Conservation (phyloP, 2,797 vertebrate species). For the Lepilemur ruficaudatus region DNA sequence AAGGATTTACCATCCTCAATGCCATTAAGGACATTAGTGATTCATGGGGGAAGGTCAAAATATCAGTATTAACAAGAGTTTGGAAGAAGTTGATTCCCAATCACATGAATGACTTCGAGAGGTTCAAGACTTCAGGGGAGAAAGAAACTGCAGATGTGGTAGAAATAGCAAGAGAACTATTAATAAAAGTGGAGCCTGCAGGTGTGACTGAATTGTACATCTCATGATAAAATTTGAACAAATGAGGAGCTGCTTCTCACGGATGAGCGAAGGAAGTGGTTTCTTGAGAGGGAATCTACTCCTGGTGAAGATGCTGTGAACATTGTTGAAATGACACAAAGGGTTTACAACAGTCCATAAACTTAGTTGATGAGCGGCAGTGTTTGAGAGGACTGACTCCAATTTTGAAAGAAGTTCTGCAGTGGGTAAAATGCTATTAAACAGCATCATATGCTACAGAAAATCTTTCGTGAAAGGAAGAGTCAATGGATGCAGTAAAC, state of each 20-base stretch:
- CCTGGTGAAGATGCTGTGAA: background rate
- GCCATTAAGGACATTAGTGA: background rate
- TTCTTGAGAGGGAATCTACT: background rate
- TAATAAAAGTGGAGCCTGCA: background rate
- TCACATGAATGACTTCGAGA: background rate
- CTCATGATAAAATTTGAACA: background rate
- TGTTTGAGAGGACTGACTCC: background rate
- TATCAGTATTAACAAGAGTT: background rate
- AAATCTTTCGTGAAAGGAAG: background rate
- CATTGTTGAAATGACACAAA: background rate
- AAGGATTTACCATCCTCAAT: background rate
- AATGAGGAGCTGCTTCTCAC: background rate
- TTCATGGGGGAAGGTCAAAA: background rate
- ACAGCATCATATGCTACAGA: background rate
- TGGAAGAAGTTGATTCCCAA: background rate
- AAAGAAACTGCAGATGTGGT: background rate
- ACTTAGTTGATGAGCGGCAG: background rate
- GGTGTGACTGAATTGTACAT: background rate
- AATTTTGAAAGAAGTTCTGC: background rate
- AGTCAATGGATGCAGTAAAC: background rate
- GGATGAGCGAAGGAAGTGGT: background rate
- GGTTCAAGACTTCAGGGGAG: background rate
- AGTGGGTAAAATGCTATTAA: background rate
- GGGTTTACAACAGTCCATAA: background rate
- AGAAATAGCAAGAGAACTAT: background rate